A percentile compares a stretch with the other conserved stretches of the same genome.
These are phyloP conservation scores for Drosophila yakuba DNA, from an alignment of 1,140 invertebrate species.

Conservation along the genomic window DNA sequence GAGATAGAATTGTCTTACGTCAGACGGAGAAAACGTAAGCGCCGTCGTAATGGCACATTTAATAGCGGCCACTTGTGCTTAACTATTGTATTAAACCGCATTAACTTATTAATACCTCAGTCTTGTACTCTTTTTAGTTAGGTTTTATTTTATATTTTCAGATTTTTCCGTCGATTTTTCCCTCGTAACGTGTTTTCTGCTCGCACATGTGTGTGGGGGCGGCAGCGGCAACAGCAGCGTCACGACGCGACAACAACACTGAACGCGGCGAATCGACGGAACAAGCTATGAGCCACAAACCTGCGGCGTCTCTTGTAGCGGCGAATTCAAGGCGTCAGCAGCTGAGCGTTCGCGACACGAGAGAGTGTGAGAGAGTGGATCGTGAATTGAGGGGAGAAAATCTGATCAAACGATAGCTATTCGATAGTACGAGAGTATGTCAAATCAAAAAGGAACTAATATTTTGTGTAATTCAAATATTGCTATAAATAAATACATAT, in stretches of 20 bases:
- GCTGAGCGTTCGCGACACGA: slow-evolving; percentile 34
- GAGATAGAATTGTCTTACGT: slow-evolving; percentile 12
- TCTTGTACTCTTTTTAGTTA: slow-evolving; percentile 22
- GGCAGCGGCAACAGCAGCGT: slow-evolving; percentile 60
- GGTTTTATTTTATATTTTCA: not conserved
- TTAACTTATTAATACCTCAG: slow-evolving; percentile 8
- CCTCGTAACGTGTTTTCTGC: slow-evolving; percentile 26
- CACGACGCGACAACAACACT: slow-evolving; percentile 50
- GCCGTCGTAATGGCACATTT: slow-evolving; percentile 4
- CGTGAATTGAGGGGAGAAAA: not conserved
- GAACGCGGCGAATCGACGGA: slow-evolving; percentile 51
- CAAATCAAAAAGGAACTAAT: not conserved
- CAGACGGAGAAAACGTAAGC: slow-evolving; percentile 25
- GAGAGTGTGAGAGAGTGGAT: slow-evolving; percentile 2
- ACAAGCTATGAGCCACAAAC: slow-evolving; percentile 9
- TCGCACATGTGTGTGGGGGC: slow-evolving; percentile 30
- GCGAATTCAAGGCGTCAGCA: slow-evolving; percentile 58
- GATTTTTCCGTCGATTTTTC: slow-evolving; percentile 9
- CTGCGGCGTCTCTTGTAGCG: slow-evolving; percentile 11
- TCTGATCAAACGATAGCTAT: slow-evolving; percentile 5
- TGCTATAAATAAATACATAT: not conserved
- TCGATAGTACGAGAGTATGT: slow-evolving; percentile 1
- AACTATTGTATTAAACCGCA: not conserved
- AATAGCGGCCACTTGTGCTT: not conserved
- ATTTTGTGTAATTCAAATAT: not conserved